A percentile compares a stretch with the other conserved stretches of the same genome.
Conservation (phyloP, 2,888 invertebrate genomes). For the Drosophila monieri region DNA sequence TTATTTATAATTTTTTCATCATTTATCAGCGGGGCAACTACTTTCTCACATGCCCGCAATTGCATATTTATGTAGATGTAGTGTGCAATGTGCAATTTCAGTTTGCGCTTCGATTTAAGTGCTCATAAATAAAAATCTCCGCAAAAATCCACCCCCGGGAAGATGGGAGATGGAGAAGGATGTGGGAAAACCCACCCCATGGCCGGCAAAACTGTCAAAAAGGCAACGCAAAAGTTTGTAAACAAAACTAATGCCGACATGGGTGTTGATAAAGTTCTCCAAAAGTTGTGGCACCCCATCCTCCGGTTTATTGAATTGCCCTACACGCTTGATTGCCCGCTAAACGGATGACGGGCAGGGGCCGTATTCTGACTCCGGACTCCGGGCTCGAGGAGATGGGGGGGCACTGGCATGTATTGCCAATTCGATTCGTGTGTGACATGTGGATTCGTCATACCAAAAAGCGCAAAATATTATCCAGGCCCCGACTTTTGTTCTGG, state of each 20-base stretch:
- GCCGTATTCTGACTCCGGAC: slow-evolving; percentile 2
- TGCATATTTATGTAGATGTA: slow-evolving; percentile 79
- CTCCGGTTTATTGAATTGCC: slow-evolving; percentile 72
- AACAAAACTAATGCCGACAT: slow-evolving; percentile 82
- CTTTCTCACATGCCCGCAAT: slow-evolving; percentile 72
- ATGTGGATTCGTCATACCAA: slow-evolving; percentile 78
- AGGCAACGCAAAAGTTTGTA: slow-evolving; percentile 81
- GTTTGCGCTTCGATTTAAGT: slow-evolving; percentile 77
- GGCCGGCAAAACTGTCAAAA: slow-evolving; percentile 61
- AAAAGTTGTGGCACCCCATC: slow-evolving; percentile 37
- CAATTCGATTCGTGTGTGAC: slow-evolving; percentile 58
- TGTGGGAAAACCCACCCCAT: slow-evolving; percentile 35
- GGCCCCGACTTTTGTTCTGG: slow-evolving; percentile 71
- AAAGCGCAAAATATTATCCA: slow-evolving; percentile 72
- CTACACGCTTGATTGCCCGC: slow-evolving; percentile 78
- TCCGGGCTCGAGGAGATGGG: slow-evolving; percentile 1
- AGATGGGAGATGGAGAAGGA: neutral
- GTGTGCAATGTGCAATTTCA: slow-evolving; percentile 73
- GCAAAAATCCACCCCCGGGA: slow-evolving; percentile 52
- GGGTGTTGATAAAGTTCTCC: slow-evolving; percentile 79
- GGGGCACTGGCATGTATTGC: slow-evolving; percentile 6
- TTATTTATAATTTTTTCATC: slow-evolving; percentile 74
- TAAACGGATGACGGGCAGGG: slow-evolving; percentile 65
- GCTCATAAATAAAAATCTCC: slow-evolving; percentile 75
- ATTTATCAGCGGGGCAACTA: slow-evolving; percentile 66